Percentiles rank a stretch among this genome's conserved stretches.
Conservation (phyloP, 2,888 invertebrate species). For the Drosophila quasianomalipes region DNA sequence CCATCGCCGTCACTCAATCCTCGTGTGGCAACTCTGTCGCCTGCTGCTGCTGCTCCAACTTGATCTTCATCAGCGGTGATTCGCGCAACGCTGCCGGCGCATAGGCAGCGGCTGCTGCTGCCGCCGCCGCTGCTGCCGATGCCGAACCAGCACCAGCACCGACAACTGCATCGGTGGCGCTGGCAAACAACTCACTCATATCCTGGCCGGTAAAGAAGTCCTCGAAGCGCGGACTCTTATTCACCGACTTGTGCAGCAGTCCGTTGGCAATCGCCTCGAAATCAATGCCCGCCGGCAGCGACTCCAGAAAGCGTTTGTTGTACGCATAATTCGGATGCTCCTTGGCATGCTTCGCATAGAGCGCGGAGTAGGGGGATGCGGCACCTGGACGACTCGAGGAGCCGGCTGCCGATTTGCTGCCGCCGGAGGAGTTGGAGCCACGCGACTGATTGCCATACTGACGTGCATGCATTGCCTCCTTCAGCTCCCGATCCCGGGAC, state of each 20-base stretch:
- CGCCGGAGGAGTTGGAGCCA: constrained; percentile 65
- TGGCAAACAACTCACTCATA: constrained; percentile 82
- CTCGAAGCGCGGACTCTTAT: constrained; percentile 84
- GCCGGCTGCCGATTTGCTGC: constrained; percentile 54
- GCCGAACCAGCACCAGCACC: constrained; percentile 60
- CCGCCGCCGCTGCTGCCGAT: constrained; percentile 69
- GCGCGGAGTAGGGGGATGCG: constrained; percentile 75
- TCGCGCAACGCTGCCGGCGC: constrained; percentile 70
- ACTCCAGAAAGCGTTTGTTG: constrained; percentile 83
- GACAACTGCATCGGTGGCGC: constrained; percentile 65
- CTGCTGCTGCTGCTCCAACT: constrained; percentile 83
- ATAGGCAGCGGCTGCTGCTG: constrained; percentile 70
- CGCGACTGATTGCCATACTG: constrained; percentile 82
- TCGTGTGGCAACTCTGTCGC: constrained; percentile 83
- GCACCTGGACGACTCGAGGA: constrained; percentile 64
- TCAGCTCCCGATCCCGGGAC: constrained; percentile 72
- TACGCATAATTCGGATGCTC: constrained; percentile 81
- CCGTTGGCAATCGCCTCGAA: constrained; percentile 84
- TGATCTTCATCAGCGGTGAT: constrained; percentile 83
- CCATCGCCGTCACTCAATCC: constrained; percentile 72
- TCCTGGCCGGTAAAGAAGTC: constrained; percentile 84
- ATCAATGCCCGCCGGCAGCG: constrained; percentile 84
- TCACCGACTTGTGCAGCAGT: constrained; percentile 83
- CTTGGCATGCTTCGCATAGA: constrained; percentile 78
- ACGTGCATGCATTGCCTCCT: constrained; percentile 80